Evolutionary conservation across 2,888 invertebrate genomes (phyloP).

Genomic region (Anticlea derivata): DNA sequence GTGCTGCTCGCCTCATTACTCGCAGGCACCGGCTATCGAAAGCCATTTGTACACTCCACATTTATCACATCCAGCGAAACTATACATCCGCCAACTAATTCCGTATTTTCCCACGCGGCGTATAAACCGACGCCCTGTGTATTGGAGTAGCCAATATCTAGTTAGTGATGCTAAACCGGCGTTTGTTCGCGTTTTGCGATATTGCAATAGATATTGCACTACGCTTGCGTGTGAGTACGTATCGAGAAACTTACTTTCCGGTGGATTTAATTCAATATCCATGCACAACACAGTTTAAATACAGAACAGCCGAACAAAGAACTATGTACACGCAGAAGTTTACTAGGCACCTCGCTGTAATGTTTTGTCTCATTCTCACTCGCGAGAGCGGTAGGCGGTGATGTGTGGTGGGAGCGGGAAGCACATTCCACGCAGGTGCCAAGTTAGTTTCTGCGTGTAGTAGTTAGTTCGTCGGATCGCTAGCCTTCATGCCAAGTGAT

Average conservation of each 20-base stretch:
- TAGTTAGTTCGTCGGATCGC: too few relatives aligned
- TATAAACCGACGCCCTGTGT: constrained; percentile 62
- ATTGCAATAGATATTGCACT: constrained; percentile 4
- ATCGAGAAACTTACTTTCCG: background rate
- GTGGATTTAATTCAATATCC: too few relatives aligned
- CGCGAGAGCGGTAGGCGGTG: too few relatives aligned
- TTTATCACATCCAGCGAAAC: constrained; percentile 37
- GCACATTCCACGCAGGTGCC: too few relatives aligned
- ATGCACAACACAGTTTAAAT: too few relatives aligned
- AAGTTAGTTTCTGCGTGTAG: too few relatives aligned
- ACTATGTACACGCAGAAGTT: too few relatives aligned
- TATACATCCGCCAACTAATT: constrained; percentile 36
- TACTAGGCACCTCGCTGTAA: too few relatives aligned
- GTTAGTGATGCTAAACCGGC: constrained; percentile 57
- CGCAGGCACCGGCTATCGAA: constrained; percentile 9
- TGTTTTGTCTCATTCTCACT: too few relatives aligned
- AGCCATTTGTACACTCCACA: constrained; percentile 9
- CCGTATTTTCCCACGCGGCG: constrained; percentile 54
- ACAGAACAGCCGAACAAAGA: too few relatives aligned
- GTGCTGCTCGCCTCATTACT: constrained; percentile 16
- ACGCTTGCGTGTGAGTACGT: background rate
- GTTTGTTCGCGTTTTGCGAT: constrained; percentile 45
- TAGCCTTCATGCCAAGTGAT: too few relatives aligned
- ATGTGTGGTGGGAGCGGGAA: too few relatives aligned
- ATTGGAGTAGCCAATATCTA: constrained; percentile 67